A percentile compares a stretch with the other conserved stretches of the same genome.
Conservation (phyloP, 2,888 invertebrate species). For the Uropetala carovei region DNA sequence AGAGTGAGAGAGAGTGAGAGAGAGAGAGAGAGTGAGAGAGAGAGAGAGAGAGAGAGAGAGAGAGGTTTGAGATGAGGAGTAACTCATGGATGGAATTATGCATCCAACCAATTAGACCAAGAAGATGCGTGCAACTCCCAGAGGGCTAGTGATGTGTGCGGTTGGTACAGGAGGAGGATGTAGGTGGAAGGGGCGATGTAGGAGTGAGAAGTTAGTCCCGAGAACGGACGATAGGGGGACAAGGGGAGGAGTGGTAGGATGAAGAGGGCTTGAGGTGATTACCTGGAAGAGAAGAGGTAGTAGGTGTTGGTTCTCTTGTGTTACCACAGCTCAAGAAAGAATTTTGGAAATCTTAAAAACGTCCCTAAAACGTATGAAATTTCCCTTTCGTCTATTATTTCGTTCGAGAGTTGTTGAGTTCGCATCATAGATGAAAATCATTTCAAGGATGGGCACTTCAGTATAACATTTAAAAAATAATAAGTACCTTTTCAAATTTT, state of each 20-base stretch:
- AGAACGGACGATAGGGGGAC: neutral
- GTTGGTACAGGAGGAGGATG: neutral
- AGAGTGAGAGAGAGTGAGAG: neutral
- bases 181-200: neutral
- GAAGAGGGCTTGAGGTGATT: neutral
- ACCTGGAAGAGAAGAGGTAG: neutral
- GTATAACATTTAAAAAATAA: too few relatives aligned
- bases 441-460: too few relatives aligned
- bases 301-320: too few relatives aligned
- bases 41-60: neutral
- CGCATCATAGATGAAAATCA: too few relatives aligned
- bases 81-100: conserved; percentile 23
- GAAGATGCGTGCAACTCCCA: conserved; percentile 36
- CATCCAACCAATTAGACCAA: conserved; percentile 53
- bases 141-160: neutral
- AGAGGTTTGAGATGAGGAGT: neutral
- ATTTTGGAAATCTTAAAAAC: too few relatives aligned
- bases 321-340: too few relatives aligned
- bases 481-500: too few relatives aligned
- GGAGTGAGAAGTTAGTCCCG: neutral
- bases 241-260: neutral
- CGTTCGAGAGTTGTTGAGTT: too few relatives aligned
- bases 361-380: too few relatives aligned
- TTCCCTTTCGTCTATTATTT: too few relatives aligned
- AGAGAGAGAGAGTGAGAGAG: neutral